Evolutionary conservation across 2,888 invertebrate species (phyloP).

Genomic region (Norana najaformis): DNA sequence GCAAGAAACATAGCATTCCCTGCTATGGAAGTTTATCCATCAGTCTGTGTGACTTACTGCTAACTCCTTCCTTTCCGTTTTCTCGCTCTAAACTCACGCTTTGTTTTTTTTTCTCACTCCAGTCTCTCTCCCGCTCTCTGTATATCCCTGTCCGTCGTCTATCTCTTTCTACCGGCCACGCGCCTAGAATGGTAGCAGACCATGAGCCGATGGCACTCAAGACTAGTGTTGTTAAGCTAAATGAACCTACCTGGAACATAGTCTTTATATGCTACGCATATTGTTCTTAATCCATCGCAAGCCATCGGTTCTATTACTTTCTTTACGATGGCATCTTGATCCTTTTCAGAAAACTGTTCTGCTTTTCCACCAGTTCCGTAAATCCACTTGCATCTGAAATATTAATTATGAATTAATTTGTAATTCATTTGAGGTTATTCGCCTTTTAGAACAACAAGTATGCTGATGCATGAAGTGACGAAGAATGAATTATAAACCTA

Average conservation of each 20-base stretch:
- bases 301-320: slow-evolving; percentile 99
- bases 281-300: slow-evolving; percentile 91
- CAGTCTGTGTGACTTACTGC: no score
- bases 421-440: no score
- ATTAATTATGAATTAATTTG: neutral
- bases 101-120: no score
- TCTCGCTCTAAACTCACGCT: no score
- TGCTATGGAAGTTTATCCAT: no score
- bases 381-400: slow-evolving; percentile 55
- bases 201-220: no score
- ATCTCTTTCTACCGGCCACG: no score
- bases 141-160: no score
- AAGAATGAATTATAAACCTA: neutral
- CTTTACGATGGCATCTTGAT: slow-evolving; percentile 86
- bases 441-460: neutral
- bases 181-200: no score
- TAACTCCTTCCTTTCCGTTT: no score
- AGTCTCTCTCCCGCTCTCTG: no score
- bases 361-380: slow-evolving; percentile 73
- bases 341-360: slow-evolving; percentile 87
- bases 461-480: neutral
- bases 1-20: no score
- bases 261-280: slow-evolving; percentile 91
- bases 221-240: neutral
- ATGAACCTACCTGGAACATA: slow-evolving; percentile 73